These are phyloP conservation scores for Callyntrura sp. DNA, from an alignment of 2,888 invertebrate genomes.

Conservation along the genomic window DNA sequence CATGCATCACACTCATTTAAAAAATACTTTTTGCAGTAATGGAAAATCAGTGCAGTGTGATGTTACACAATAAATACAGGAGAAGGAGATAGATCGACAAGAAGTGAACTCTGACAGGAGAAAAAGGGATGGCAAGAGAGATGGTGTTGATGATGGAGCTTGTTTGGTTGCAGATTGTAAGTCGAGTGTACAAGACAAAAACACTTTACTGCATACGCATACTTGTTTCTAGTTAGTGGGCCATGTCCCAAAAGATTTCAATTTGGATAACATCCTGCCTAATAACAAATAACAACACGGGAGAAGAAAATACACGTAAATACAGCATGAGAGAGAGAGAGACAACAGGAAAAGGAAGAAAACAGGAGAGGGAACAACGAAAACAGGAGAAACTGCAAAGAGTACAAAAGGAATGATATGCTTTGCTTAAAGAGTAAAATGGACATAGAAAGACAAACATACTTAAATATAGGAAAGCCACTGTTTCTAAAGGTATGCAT, in stretches of 20 bases:
- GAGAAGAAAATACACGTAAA: neutral
- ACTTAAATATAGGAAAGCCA: slow-evolving; percentile 24
- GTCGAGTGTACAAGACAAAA: neutral
- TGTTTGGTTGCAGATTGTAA: slow-evolving; percentile 37
- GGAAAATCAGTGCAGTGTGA: slow-evolving; percentile 40
- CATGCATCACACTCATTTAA: slow-evolving; percentile 1
- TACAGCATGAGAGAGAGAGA: slow-evolving; percentile 14
- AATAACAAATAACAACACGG: slow-evolving; percentile 67
- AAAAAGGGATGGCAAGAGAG: neutral
- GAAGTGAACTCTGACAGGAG: slow-evolving; percentile 48
- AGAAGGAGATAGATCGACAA: slow-evolving; percentile 34
- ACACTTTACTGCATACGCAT: slow-evolving; percentile 5
- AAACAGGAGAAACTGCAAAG: slow-evolving; percentile 40
- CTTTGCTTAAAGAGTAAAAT: neutral
- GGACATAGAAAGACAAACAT: slow-evolving; percentile 26
- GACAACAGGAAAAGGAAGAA: slow-evolving; percentile 53
- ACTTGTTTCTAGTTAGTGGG: slow-evolving; percentile 63
- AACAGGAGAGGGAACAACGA: slow-evolving; percentile 33
- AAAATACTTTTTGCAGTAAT: slow-evolving; percentile 39
- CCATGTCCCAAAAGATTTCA: slow-evolving; percentile 76
- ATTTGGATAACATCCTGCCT: slow-evolving; percentile 64
- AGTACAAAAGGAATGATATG: slow-evolving; percentile 24
- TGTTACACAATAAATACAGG: neutral
- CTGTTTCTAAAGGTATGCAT: slow-evolving; percentile 41
- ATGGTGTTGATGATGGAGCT: slow-evolving; percentile 49